These are phyloP conservation scores for Penaeus indicus DNA, from an alignment of 1,140 invertebrate genomes.

Conservation along the genomic window DNA sequence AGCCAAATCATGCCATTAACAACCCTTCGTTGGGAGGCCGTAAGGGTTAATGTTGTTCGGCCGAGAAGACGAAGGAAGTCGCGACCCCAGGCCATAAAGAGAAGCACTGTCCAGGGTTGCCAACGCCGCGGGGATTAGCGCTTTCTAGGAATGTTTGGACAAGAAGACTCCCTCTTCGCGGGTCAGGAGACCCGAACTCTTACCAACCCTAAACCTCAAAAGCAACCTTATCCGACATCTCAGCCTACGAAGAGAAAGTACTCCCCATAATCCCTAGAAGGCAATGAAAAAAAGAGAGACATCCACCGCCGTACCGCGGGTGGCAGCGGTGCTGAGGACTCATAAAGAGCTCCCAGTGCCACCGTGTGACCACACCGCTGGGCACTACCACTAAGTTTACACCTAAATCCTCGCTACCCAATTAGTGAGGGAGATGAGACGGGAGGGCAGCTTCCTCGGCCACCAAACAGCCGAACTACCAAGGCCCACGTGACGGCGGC, in stretches of 20 bases:
- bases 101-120: conserved; percentile 44
- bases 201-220: too few species aligned
- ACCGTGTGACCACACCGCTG: conserved; percentile 54
- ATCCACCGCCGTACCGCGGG: background rate
- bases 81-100: conserved; percentile 57
- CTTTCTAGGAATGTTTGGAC: too few species aligned
- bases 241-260: too few species aligned
- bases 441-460: conserved; percentile 5
- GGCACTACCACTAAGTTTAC: conserved; percentile 53
- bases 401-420: conserved; percentile 61
- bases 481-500: too few species aligned
- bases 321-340: background rate
- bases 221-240: too few species aligned
- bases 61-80: conserved; percentile 30
- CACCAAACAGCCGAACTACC: background rate
- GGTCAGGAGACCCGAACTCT: too few species aligned
- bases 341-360: conserved; percentile 6
- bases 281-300: too few species aligned
- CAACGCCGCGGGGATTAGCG: conserved; percentile 6
- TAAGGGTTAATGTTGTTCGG: conserved; percentile 22
- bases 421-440: conserved; percentile 62
- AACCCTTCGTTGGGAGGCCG: background rate
- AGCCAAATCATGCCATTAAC: conserved; percentile 10
- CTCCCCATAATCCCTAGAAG: too few species aligned
- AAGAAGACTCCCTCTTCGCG: too few species aligned